A percentile compares a stretch with the other conserved stretches of the same genome.
Conservation (phyloP, 1,140 invertebrate species). For the Reticulitermes speratus region DNA sequence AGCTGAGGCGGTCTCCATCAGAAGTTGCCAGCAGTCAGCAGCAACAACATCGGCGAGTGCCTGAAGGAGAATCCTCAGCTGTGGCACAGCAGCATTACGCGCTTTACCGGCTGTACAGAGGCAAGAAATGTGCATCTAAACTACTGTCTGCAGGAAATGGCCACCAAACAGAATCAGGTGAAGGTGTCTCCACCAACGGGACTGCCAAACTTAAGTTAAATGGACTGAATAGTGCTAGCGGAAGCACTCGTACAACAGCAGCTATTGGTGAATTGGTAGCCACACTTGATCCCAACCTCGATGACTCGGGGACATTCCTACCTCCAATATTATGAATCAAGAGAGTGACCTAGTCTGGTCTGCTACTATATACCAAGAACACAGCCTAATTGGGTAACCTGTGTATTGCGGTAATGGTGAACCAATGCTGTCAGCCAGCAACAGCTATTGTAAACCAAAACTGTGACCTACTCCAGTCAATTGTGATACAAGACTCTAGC, state of each 20-base stretch:
- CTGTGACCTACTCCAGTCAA: background rate
- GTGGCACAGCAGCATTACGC: conserved; percentile 44
- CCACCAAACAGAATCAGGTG: conserved; percentile 22
- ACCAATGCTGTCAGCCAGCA: background rate
- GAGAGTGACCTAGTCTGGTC: conserved; percentile 14
- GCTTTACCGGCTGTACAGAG: conserved; percentile 47
- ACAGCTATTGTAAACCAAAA: conserved; percentile 13
- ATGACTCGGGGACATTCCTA: conserved; percentile 65
- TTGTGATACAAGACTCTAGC: conserved; percentile 15
- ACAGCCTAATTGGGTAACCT: background rate
- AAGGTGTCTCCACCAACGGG: background rate
- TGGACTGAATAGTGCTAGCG: conserved; percentile 40
- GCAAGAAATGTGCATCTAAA: conserved; percentile 45
- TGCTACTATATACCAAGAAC: background rate
- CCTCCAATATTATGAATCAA: conserved; percentile 57
- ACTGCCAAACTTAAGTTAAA: conserved; percentile 42
- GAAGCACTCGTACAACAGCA: conserved; percentile 44
- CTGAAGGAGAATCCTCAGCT: conserved; percentile 45
- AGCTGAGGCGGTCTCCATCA: conserved; percentile 45
- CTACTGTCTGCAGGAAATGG: conserved; percentile 28
- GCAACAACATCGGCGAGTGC: conserved; percentile 38
- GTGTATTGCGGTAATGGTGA: background rate
- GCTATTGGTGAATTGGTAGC: conserved; percentile 31
- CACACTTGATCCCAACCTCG: conserved; percentile 55
- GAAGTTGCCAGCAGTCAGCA: conserved; percentile 41